Conservation (phyloP, 1,140 invertebrate species). For the Drosophila burlai region DNA sequence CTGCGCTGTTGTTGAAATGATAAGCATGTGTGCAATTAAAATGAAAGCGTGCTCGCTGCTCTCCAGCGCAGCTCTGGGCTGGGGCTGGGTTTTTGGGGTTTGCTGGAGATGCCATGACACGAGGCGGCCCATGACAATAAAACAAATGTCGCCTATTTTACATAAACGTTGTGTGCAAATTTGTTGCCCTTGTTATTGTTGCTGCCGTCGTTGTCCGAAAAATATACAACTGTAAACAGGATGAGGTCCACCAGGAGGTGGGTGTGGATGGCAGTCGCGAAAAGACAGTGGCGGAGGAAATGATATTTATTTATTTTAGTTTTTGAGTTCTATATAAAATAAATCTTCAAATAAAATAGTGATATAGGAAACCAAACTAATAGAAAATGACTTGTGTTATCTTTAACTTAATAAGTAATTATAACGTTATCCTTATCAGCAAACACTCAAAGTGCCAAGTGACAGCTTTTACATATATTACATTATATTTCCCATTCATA, state of each 20-base stretch:
- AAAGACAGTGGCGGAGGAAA: slow-evolving; percentile 13
- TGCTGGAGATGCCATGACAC: slow-evolving; percentile 36
- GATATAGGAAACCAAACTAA: no score
- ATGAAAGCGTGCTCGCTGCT: slow-evolving; percentile 73
- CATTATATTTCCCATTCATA: neutral
- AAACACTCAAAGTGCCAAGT: neutral
- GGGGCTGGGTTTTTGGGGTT: neutral
- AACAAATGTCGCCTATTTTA: slow-evolving; percentile 81
- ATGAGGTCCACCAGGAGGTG: neutral
- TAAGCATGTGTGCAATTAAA: slow-evolving; percentile 84
- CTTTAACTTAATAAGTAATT: neutral
- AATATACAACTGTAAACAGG: slow-evolving; percentile 43
- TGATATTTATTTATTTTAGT: neutral
- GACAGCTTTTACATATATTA: fast-evolving
- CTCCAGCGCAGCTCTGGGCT: slow-evolving; percentile 23
- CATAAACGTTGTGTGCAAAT: slow-evolving; percentile 78
- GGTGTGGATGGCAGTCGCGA: neutral
- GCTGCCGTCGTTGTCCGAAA: slow-evolving; percentile 53
- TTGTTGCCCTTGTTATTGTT: slow-evolving; percentile 63
- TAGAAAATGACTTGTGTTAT: neutral
- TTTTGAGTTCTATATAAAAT: neutral
- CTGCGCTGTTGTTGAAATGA: slow-evolving; percentile 76
- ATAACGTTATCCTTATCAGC: neutral
- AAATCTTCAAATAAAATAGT: no score
- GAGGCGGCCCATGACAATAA: slow-evolving; percentile 70